Conservation (phyloP, 2,797 vertebrate genomes). For the Clarias laeviceps region DNA sequence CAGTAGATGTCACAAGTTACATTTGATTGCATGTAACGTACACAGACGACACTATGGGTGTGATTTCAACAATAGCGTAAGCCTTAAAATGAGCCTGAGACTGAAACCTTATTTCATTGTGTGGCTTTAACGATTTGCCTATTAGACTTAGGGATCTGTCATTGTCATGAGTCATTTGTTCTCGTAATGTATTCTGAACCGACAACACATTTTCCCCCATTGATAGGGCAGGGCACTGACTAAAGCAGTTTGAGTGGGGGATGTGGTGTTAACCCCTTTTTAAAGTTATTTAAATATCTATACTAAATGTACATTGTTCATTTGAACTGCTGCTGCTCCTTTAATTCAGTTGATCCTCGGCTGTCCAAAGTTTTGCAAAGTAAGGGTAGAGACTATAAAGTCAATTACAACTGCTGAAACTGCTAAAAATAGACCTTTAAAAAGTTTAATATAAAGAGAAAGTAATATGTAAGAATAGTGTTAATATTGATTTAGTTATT, state of each 20-base stretch:
- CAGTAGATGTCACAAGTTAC: conserved; percentile 54
- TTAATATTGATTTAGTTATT: not conserved
- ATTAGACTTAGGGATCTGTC: conserved; percentile 1
- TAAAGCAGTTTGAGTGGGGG: not conserved
- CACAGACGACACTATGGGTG: not conserved
- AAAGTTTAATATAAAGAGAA: not conserved
- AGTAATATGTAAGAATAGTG: not conserved
- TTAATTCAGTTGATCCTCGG: not conserved
- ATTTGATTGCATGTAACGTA: not conserved
- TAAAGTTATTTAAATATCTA: not conserved
- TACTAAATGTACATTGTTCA: conserved; percentile 5
- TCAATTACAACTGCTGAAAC: not conserved
- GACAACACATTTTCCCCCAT: not conserved
- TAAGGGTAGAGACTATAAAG: not conserved
- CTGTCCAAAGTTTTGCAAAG: not conserved
- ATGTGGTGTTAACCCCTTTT: not conserved
- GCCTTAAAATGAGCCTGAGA: not conserved
- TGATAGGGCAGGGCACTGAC: not conserved
- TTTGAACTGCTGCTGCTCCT: not conserved
- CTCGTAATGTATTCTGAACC: not conserved
- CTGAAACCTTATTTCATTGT: not conserved
- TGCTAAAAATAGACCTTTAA: no score
- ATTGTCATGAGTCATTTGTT: conserved; percentile 27
- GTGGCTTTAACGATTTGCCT: conserved; percentile 5
- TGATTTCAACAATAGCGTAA: conserved; percentile 2